Evolutionary conservation across 2,888 invertebrate genomes (phyloP).

Genomic region (Drosophila pseudotalamancana): DNA sequence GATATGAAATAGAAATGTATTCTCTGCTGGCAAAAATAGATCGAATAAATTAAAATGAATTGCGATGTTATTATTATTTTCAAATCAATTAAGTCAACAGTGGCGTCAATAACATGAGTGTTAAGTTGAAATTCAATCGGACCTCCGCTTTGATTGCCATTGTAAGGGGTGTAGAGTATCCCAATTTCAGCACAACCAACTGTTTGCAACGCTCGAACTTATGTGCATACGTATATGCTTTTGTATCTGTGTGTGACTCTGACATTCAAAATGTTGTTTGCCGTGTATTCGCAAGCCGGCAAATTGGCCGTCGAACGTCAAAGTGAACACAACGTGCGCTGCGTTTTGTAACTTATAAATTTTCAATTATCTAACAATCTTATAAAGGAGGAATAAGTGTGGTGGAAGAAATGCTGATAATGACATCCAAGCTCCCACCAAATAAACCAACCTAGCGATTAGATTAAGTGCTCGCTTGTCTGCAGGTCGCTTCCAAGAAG

Average conservation of each 20-base stretch:
- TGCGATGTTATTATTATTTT: conserved; percentile 7
- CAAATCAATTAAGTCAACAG: conserved; percentile 18
- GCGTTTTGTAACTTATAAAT: conserved; percentile 39
- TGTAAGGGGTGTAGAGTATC: conserved; percentile 34
- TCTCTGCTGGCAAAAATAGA: conserved; percentile 2
- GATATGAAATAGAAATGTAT: conserved; percentile 16
- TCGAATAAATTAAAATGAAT: conserved; percentile 23
- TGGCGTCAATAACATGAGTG: not conserved
- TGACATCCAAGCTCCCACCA: conserved; percentile 19
- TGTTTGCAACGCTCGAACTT: conserved; percentile 6
- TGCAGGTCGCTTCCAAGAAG: conserved; percentile 37
- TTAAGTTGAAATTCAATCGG: not conserved
- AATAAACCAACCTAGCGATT: conserved; percentile 47
- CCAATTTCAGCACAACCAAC: conserved; percentile 2
- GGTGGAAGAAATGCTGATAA: conserved; percentile 45
- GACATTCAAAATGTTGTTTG: conserved; percentile 38
- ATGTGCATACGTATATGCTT: not conserved
- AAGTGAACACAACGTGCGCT: conserved; percentile 27
- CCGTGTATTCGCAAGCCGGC: conserved; percentile 42
- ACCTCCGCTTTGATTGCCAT: no score
- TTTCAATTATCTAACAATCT: conserved; percentile 62
- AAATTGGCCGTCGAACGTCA: conserved; percentile 42
- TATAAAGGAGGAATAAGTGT: conserved; percentile 49
- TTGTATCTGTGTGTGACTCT: conserved; percentile 2
- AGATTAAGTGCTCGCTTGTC: conserved; percentile 37